These are phyloP conservation scores for Cassiopea andromeda DNA, from an alignment of 30 jellyfish, hydroid and myxozoan species.

Conservation along the genomic window DNA sequence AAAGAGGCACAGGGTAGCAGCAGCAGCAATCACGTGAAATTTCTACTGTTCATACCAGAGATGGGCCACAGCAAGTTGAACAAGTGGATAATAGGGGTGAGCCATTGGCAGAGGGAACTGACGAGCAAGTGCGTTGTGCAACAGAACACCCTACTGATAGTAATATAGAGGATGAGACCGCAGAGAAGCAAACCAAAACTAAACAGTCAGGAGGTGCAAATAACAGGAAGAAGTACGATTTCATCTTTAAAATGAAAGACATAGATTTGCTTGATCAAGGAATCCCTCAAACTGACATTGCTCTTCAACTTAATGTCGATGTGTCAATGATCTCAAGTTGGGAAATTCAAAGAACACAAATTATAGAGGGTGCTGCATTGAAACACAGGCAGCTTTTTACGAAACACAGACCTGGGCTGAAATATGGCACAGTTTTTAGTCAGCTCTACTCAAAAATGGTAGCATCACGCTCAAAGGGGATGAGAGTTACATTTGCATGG, in stretches of 20 bases:
- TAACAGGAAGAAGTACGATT: neutral
- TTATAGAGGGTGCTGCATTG: constrained; percentile 55
- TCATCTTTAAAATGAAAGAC: constrained; percentile 33
- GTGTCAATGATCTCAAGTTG: constrained; percentile 36
- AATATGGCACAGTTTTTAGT: constrained; percentile 38
- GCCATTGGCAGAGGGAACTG: neutral
- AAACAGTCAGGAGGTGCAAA: neutral
- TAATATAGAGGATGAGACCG: neutral
- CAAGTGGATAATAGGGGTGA: neutral
- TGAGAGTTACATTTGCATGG: constrained; percentile 67
- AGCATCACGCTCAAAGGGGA: constrained; percentile 28
- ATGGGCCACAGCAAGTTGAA: neutral
- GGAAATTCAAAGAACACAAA: constrained; percentile 28
- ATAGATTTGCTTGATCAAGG: constrained; percentile 49
- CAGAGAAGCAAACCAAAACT: neutral
- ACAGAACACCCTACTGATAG: neutral
- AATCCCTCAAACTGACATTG: constrained; percentile 44
- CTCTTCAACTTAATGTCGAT: constrained; percentile 22
- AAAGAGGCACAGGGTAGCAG: neutral
- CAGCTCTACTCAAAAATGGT: constrained; percentile 42
- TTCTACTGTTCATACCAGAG: neutral
- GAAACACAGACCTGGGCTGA: constrained; percentile 41
- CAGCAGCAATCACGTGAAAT: neutral
- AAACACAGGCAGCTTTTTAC: constrained; percentile 37
- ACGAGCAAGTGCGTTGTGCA: neutral